These are phyloP conservation scores for Drosophila baimaii DNA, from an alignment of 1,140 invertebrate species.

Conservation along the genomic window DNA sequence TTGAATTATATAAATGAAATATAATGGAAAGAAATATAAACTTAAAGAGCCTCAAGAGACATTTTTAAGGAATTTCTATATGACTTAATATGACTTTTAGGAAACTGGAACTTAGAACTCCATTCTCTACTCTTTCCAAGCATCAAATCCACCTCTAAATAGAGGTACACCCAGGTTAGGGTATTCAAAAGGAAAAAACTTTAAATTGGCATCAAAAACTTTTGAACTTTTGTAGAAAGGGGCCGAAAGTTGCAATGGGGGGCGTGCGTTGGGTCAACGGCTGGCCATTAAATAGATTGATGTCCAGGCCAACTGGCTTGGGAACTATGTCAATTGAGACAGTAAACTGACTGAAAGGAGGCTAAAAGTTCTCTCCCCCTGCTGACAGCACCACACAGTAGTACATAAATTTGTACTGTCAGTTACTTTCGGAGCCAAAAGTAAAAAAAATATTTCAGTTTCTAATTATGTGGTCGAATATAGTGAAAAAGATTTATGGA, in stretches of 20 bases:
- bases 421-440: background rate
- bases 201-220: conserved; percentile 69
- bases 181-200: conserved; percentile 43
- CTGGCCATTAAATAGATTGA: conserved; percentile 61
- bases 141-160: background rate
- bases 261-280: conserved; percentile 54
- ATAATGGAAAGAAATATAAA: too few relatives aligned
- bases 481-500: background rate
- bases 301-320: conserved; percentile 41
- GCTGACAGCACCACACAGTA: conserved; percentile 2
- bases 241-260: conserved; percentile 14
- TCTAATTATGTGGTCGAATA: conserved; percentile 2
- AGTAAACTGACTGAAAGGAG: conserved; percentile 32
- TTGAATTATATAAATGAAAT: background rate
- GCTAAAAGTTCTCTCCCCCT: conserved; percentile 14
- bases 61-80: background rate
- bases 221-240: conserved; percentile 35
- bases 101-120: background rate
- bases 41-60: too few relatives aligned
- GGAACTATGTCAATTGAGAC: conserved; percentile 51
- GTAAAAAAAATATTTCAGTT: background rate
- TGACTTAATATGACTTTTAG: too few relatives aligned
- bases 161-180: conserved; percentile 10
- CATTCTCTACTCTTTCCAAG: background rate
- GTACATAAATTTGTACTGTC: conserved; percentile 17